Evolutionary conservation across 2,113 vertebrate genomes (phyloP).

Genomic region (Chaetura pelagica): DNA sequence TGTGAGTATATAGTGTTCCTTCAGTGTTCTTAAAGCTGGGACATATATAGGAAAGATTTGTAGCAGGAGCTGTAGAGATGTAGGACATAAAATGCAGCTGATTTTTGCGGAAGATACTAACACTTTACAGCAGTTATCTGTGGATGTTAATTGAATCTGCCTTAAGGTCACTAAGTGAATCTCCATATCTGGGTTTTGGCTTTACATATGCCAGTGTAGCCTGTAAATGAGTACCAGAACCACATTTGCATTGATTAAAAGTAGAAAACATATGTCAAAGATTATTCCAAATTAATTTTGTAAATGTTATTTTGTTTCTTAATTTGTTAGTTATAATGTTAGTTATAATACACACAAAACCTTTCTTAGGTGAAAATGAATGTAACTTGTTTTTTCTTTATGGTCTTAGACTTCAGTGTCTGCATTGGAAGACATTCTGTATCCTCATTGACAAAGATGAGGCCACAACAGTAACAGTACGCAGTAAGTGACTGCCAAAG

Average conservation of each 20-base stretch:
- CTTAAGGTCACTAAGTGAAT: slow-evolving; percentile 17
- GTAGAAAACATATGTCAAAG: not conserved
- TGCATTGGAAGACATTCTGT: not conserved
- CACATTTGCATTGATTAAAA: not conserved
- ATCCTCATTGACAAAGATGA: not conserved
- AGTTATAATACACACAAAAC: too few relatives aligned
- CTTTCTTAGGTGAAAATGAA: not conserved
- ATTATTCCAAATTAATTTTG: not conserved
- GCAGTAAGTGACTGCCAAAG: not conserved
- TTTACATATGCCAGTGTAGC: not conserved
- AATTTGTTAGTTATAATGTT: not conserved
- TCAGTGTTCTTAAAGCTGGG: not conserved
- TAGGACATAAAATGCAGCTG: not conserved
- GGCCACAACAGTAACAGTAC: not conserved
- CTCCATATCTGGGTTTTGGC: not conserved
- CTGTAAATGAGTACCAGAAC: not conserved
- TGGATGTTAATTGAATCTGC: slow-evolving; percentile 4
- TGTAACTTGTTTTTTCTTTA: not conserved
- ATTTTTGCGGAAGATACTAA: not conserved
- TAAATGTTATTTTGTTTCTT: not conserved
- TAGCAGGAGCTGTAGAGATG: not conserved
- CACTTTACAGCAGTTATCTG: not conserved
- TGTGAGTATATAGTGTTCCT: not conserved
- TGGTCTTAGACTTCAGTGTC: not conserved
- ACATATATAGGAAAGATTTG: not conserved